Evolutionary conservation across 2,113 vertebrate species (phyloP), one percentile per base, ranked within the genome.

Genomic region (Tragelaphus scriptus): DNA sequence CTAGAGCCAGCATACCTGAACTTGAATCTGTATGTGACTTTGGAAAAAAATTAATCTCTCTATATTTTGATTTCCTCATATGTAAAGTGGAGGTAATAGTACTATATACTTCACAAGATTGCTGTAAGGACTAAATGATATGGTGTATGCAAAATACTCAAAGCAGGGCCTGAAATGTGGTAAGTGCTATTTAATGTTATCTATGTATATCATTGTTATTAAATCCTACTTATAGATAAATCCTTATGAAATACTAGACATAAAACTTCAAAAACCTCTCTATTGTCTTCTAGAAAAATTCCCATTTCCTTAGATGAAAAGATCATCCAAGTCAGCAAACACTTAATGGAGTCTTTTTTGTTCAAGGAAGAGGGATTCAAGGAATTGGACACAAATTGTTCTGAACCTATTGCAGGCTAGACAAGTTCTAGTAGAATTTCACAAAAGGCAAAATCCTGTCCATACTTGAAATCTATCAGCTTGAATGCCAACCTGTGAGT

Each of bases 111-210:
- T 80, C 19, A 65, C n/a, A 93, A 68, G 25, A 82, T 3, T 91
- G 21, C 30, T 90, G 3, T 85, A 80, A 86, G 12, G 26, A 89
- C 58, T 88, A 96, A 94, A 86, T 97, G 65, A 97, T 12, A 88
- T 65, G 55, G 63, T 75, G 58, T 40, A 63, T 13, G 11, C 28
- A 84, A 92, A 77, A 84, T 40, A n/a, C 13, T 95, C 44, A 93
- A 59, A 87, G 49, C 11, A 92, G 7, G 1, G 2, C 19, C 5
- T 53, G 13, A 2, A 92, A 71, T 17, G 55, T 90, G 13, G 0
- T 82, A 59, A 88, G 7, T 85, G 7, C 19, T 80, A 7, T n/a
- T 77, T 86, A 94, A n/a, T 63, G 13, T 88, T 90, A 88, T 15
- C 28, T 87, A 47, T 25, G 28, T 51, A 44, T 81, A n/a, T 23